Evolutionary conservation across 2,888 invertebrate species (phyloP).

Genomic region (Crioceris asparagi): DNA sequence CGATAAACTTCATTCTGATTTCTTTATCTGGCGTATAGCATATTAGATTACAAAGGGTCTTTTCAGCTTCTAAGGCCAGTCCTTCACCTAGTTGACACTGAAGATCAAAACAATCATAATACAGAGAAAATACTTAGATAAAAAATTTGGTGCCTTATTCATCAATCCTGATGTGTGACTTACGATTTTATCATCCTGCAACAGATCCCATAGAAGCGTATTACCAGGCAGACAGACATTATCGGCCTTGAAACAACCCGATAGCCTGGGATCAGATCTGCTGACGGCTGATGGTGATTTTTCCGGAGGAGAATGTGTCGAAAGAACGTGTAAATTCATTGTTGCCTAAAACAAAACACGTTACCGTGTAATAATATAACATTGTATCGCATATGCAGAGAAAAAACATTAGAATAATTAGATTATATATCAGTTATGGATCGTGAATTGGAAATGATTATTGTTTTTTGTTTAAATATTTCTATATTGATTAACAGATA

Average conservation of each 20-base stretch:
- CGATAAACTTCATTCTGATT: conserved; percentile 88
- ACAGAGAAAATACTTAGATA: neutral
- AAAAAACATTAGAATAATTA: too few relatives aligned
- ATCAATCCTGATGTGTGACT: conserved; percentile 39
- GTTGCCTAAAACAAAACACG: conserved; percentile 20
- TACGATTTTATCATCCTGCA: conserved; percentile 84
- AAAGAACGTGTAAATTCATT: conserved; percentile 31
- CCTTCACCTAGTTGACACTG: conserved; percentile 82
- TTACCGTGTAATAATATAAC: too few relatives aligned
- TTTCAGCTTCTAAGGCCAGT: conserved; percentile 85
- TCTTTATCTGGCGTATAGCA: conserved; percentile 85
- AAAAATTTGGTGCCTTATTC: too few relatives aligned
- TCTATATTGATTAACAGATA: too few relatives aligned
- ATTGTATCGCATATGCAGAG: too few relatives aligned
- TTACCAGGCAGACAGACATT: conserved; percentile 84
- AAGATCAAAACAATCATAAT: conserved; percentile 12
- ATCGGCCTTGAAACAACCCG: conserved; percentile 38
- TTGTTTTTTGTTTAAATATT: too few relatives aligned
- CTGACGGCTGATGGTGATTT: conserved; percentile 32
- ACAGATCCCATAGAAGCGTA: conserved; percentile 86
- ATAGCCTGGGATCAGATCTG: conserved; percentile 34
- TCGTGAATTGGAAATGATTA: too few relatives aligned
- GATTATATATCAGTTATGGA: too few relatives aligned
- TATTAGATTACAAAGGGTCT: conserved; percentile 77
- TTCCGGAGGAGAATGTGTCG: conserved; percentile 25